phyloP scores from a whole-genome alignment of 2,797 vertebrate species.

The Macropodus opercularis region DNA sequence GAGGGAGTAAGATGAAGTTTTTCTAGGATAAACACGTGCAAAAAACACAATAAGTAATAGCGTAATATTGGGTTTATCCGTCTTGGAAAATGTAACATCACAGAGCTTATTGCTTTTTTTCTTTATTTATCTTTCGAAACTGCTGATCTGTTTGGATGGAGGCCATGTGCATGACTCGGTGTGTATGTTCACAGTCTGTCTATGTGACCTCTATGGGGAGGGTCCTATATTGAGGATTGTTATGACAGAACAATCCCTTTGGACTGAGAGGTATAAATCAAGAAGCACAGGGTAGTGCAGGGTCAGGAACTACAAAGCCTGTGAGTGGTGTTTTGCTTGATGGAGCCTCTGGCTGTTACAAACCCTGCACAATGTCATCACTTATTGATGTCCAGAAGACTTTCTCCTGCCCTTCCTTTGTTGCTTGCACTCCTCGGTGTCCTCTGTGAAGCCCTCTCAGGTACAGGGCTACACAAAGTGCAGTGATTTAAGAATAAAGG shows the following conservation, averaged over 20 bases:
- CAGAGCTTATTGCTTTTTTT: too few relatives aligned
- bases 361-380: slow-evolving; percentile 28
- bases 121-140: too few relatives aligned
- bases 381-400: slow-evolving; percentile 39
- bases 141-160: too few relatives aligned
- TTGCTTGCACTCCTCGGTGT: slow-evolving; percentile 6
- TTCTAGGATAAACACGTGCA: too few relatives aligned
- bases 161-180: background rate
- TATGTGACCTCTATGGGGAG: background rate
- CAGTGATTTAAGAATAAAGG: slow-evolving; percentile 15
- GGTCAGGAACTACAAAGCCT: background rate
- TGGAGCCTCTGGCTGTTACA: slow-evolving; percentile 18
- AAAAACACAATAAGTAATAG: too few relatives aligned
- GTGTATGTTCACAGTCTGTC: background rate
- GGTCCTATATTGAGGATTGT: background rate
- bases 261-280: background rate
- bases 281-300: background rate
- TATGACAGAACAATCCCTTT: background rate
- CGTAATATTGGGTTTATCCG: too few relatives aligned
- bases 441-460: slow-evolving; percentile 21
- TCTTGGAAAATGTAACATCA: too few relatives aligned
- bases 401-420: slow-evolving; percentile 22
- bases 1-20: too few relatives aligned
- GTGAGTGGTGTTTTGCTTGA: slow-evolving; percentile 6
- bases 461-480: slow-evolving; percentile 8